phyloP scores from a whole-genome alignment of 2,888 invertebrate genomes.

The Pantelozetes paolii region DNA sequence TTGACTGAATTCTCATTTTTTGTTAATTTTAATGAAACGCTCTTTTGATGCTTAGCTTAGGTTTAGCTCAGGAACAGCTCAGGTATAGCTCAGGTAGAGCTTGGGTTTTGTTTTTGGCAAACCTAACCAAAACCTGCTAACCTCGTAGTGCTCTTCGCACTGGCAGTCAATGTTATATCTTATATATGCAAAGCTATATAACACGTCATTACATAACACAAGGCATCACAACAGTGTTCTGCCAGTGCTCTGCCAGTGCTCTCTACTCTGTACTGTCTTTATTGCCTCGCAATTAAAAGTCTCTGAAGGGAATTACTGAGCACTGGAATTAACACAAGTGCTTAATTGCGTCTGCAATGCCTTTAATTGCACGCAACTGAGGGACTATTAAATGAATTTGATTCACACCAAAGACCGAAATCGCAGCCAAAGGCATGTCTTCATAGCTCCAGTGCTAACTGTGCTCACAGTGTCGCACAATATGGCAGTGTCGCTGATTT shows the following conservation, averaged over 20 bases:
- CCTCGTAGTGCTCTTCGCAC: constrained; percentile 4
- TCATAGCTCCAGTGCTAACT: neutral
- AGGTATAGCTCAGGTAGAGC: no score
- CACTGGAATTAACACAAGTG: constrained; percentile 30
- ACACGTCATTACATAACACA: constrained; percentile 35
- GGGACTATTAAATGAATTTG: constrained; percentile 21
- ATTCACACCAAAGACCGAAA: neutral
- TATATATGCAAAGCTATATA: constrained; percentile 31
- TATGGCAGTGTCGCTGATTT: constrained; percentile 21
- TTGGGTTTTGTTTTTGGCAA: constrained; percentile 1
- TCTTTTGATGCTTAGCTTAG: neutral
- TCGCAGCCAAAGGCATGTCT: constrained; percentile 18
- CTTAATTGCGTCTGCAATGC: constrained; percentile 32
- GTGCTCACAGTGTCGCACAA: neutral
- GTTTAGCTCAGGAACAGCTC: no score
- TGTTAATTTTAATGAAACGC: constrained; percentile 13
- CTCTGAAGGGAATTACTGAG: constrained; percentile 14
- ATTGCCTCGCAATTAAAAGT: constrained; percentile 32
- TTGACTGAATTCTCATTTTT: neutral
- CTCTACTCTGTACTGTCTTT: constrained; percentile 5
- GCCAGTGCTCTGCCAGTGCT: neutral
- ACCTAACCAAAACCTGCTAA: constrained; percentile 13
- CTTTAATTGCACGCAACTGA: constrained; percentile 35
- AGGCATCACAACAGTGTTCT: neutral
- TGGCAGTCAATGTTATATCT: neutral